Evolutionary conservation across 2,888 invertebrate species (phyloP), one percentile per base, ranked within the genome.

Genomic region (Tanytarsus gracilentus): DNA sequence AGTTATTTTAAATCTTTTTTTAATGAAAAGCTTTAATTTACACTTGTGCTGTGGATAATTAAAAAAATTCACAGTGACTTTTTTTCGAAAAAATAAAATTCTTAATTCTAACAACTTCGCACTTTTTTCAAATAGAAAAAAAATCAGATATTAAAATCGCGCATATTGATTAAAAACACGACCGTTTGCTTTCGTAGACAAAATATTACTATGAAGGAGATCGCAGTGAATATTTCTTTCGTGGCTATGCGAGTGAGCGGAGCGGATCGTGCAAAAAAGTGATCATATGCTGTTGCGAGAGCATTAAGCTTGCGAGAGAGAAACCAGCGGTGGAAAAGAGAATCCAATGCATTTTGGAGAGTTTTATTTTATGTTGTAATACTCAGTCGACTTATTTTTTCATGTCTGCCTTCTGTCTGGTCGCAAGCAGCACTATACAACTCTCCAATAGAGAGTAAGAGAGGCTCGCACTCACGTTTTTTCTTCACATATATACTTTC

Each of bases 331-430:
- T 14, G 39, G 44, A 8, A 44, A 21, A 23, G 8, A n/a, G n/a
- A n/a, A n/a, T n/a, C n/a, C n/a, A n/a, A n/a, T n/a, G n/a, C n/a
- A n/a, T n/a, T n/a, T n/a, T n/a, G n/a, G n/a, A n/a, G n/a, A n/a
- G n/a, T n/a, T n/a, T n/a, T n/a, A n/a, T n/a, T n/a, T n/a, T n/a
- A n/a, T n/a, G n/a, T n/a, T n/a, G n/a, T n/a, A n/a, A n/a, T n/a
- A n/a, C n/a, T n/a, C n/a, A n/a, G n/a, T n/a, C n/a, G n/a, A n/a
- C n/a, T n/a, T n/a, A n/a, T n/a, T n/a, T n/a, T n/a, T n/a, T 33
- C 4, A 23, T 52, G 52, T 52, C 52, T 52, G 33, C 29, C 8
- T 18, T 30, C 52, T 52, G 52, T 52, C 52, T 52, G 50, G 11
- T 25, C 11, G 36, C n/a, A 14, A 3, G 36, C 14, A 36, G 36